Conservation (phyloP, 2,113 vertebrate genomes). For the Ailurus styani region DNA sequence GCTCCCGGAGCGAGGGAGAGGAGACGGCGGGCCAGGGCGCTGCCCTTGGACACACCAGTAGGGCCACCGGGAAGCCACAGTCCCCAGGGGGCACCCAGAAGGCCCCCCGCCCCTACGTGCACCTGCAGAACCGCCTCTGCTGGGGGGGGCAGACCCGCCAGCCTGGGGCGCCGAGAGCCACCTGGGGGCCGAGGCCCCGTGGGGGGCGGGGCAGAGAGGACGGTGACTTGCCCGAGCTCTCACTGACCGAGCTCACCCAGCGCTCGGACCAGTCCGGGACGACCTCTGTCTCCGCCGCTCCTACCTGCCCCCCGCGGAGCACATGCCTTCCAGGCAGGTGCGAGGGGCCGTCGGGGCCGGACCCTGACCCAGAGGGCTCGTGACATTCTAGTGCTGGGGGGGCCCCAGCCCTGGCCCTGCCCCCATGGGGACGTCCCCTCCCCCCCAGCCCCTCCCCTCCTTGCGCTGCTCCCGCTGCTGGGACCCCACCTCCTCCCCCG, state of each 20-base stretch:
- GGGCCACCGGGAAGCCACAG: neutral
- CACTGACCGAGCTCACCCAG: neutral
- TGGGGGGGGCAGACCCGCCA: neutral
- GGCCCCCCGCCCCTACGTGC: neutral
- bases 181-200: no score
- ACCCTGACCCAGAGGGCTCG: neutral
- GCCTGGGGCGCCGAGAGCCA: neutral
- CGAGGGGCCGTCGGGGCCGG: neutral
- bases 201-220: no score
- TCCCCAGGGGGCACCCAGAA: neutral
- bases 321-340: neutral
- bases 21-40: neutral
- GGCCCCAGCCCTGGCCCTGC: neutral
- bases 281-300: neutral
- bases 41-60: neutral
- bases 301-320: neutral
- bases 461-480: neutral
- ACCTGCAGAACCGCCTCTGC: neutral
- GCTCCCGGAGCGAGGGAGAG: neutral
- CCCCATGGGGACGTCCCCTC: neutral
- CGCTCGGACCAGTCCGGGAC: no score
- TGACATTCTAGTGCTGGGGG: rapidly evolving
- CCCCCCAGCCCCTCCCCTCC: neutral
- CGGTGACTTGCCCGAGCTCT: neutral
- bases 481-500: no score